phyloP scores from a whole-genome alignment of 2,797 vertebrate genomes.

The Microcaecilia unicolor region DNA sequence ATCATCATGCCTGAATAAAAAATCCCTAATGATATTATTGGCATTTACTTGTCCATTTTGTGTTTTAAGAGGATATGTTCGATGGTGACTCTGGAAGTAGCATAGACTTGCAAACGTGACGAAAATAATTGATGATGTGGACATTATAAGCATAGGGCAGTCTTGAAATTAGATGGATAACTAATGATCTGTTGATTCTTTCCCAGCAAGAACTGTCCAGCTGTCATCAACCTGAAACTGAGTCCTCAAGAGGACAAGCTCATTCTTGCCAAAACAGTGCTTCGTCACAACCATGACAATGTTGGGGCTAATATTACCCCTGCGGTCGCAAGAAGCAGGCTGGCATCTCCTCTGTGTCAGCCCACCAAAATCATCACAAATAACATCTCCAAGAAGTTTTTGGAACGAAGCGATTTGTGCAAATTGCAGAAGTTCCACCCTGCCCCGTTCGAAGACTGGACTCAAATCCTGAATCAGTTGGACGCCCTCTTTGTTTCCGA shows the following conservation, averaged over 20 bases:
- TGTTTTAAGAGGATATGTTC: too few relatives aligned
- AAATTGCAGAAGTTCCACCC: slow-evolving; percentile 3
- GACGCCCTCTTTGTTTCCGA: slow-evolving; percentile 6
- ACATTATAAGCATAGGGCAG: too few relatives aligned
- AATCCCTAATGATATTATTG: too few relatives aligned
- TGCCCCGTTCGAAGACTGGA: slow-evolving; percentile 3
- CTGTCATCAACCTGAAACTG: slow-evolving; percentile 4
- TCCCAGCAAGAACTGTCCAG: slow-evolving; percentile 5
- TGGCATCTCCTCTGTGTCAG: too few relatives aligned
- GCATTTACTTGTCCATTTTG: too few relatives aligned
- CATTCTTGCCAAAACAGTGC: slow-evolving; percentile 8
- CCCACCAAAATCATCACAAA: slow-evolving; percentile 7
- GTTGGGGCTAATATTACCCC: slow-evolving; percentile 9
- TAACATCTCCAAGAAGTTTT: slow-evolving; percentile 8
- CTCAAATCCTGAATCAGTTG: neutral
- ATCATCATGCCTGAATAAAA: too few relatives aligned
- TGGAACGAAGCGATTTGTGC: slow-evolving; percentile 9
- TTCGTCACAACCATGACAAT: slow-evolving; percentile 6
- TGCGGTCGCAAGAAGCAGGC: slow-evolving; percentile 4
- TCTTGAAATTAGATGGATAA: too few relatives aligned
- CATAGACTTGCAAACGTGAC: too few relatives aligned
- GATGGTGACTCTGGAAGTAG: too few relatives aligned
- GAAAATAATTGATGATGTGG: too few relatives aligned
- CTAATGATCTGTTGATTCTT: too few relatives aligned
- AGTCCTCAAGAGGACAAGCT: slow-evolving; percentile 6